Percentiles rank a stretch among this genome's conserved stretches.
Evolutionary conservation across 2,113 vertebrate genomes (phyloP).

Genomic region (Capreolus pygargus): DNA sequence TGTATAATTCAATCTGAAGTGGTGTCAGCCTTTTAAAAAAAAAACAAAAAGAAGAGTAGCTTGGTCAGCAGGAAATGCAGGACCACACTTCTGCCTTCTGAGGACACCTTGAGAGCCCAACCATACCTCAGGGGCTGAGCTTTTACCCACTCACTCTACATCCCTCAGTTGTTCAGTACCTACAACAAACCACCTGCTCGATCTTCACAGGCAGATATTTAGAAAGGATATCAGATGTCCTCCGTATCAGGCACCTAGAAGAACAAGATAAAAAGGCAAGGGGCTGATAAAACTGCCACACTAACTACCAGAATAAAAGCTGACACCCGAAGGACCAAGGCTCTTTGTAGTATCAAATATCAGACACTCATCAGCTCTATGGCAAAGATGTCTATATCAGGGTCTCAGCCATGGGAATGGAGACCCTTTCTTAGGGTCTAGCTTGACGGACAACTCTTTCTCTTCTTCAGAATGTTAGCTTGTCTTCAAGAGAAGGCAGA

Average conservation of each 20-base stretch:
- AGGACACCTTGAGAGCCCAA: neutral
- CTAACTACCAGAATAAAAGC: neutral
- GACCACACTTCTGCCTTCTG: neutral
- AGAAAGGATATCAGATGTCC: slow-evolving; percentile 97
- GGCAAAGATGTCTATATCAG: neutral
- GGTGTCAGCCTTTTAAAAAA: slow-evolving; percentile 87
- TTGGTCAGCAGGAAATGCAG: slow-evolving; percentile 5
- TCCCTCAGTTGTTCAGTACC: slow-evolving; percentile 79
- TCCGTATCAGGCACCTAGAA: slow-evolving; percentile 93
- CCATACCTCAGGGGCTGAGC: neutral
- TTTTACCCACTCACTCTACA: neutral
- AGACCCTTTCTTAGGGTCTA: neutral
- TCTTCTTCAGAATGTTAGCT: slow-evolving; percentile 16
- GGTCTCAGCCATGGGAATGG: neutral
- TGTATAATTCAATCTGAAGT: slow-evolving; percentile 92
- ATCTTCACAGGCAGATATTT: slow-evolving; percentile 99
- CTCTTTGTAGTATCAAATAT: neutral
- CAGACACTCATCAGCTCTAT: neutral
- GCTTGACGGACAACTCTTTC: neutral
- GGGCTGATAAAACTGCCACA: neutral
- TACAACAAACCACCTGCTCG: slow-evolving; percentile 97
- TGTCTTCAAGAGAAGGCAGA: neutral
- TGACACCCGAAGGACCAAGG: neutral
- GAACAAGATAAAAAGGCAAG: slow-evolving; percentile 43
- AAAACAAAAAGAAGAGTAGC: neutral